Conservation (phyloP, 2,888 invertebrate species). For the Andricus curvator region DNA sequence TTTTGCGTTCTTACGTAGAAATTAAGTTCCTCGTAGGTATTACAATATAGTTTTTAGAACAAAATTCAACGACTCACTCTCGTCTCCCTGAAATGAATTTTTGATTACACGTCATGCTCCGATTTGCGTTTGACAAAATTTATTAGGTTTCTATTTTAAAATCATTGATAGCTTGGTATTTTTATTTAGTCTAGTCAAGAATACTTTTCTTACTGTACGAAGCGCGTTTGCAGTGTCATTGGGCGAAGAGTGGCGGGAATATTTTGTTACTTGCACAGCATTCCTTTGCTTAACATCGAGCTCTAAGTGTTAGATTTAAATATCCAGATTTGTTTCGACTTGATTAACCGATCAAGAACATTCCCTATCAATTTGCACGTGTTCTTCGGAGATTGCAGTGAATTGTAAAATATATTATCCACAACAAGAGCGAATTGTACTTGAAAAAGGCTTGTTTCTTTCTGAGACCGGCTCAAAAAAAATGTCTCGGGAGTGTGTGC, state of each 20-base stretch:
- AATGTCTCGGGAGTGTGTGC: neutral
- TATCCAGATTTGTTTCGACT: neutral
- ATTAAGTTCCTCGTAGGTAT: neutral
- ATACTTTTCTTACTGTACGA: constrained; percentile 42
- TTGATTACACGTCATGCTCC: neutral
- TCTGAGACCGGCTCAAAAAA: neutral
- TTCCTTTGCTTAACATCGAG: constrained; percentile 7
- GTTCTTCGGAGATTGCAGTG: neutral
- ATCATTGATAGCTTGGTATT: constrained; percentile 42
- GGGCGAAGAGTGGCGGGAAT: neutral
- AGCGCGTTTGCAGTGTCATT: constrained; percentile 24
- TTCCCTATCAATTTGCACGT: neutral
- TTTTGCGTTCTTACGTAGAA: neutral
- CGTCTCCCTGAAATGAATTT: constrained; percentile 9
- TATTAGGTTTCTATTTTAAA: neutral
- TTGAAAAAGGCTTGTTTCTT: neutral
- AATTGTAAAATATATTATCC: neutral
- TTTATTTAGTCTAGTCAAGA: constrained; percentile 63
- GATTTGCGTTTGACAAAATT: neutral
- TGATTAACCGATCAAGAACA: neutral
- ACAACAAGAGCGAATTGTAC: neutral
- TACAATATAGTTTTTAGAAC: neutral
- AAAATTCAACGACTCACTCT: neutral
- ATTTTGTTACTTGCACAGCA: constrained; percentile 9
- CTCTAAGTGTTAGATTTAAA: constrained; percentile 6